Conservation (phyloP, 2,888 invertebrate species). For the Pyralis farinalis region DNA sequence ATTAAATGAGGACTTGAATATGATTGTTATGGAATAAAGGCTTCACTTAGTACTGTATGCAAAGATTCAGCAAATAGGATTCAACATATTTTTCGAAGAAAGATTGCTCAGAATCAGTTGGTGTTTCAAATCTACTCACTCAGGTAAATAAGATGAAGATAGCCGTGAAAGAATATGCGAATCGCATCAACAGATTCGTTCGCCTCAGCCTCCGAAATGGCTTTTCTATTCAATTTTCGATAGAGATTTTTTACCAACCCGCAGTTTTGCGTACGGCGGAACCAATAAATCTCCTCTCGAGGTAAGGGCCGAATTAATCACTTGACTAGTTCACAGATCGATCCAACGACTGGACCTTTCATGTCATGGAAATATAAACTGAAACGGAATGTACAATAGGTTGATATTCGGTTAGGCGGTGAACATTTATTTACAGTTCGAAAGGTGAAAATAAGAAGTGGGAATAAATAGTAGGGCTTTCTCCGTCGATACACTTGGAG, state of each 20-base stretch:
- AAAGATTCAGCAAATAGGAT: no score
- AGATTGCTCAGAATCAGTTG: background rate
- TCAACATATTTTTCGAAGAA: no score
- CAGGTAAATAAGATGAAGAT: slow-evolving; percentile 64
- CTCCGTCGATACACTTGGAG: slow-evolving; percentile 67
- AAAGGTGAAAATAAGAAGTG: slow-evolving; percentile 77
- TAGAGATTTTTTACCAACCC: slow-evolving; percentile 79
- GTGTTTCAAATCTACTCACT: slow-evolving; percentile 37
- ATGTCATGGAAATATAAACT: slow-evolving; percentile 39
- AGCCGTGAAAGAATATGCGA: slow-evolving; percentile 60
- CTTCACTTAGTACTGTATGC: no score
- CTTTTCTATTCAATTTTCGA: slow-evolving; percentile 81
- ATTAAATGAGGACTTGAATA: no score
- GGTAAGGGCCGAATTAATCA: slow-evolving; percentile 80
- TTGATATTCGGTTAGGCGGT: slow-evolving; percentile 33
- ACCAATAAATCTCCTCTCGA: slow-evolving; percentile 78
- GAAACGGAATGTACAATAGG: slow-evolving; percentile 31
- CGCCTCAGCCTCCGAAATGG: slow-evolving; percentile 64
- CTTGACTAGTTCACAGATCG: slow-evolving; percentile 62
- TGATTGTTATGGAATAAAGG: no score
- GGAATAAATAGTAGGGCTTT: slow-evolving; percentile 70
- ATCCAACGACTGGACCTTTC: slow-evolving; percentile 43
- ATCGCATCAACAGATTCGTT: slow-evolving; percentile 65
- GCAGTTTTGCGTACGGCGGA: slow-evolving; percentile 79
- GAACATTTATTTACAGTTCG: slow-evolving; percentile 58